A percentile compares a stretch with the other conserved stretches of the same genome.
These are phyloP conservation scores for Epinephelus moara DNA, from an alignment of 2,113 vertebrate species.

Conservation along the genomic window DNA sequence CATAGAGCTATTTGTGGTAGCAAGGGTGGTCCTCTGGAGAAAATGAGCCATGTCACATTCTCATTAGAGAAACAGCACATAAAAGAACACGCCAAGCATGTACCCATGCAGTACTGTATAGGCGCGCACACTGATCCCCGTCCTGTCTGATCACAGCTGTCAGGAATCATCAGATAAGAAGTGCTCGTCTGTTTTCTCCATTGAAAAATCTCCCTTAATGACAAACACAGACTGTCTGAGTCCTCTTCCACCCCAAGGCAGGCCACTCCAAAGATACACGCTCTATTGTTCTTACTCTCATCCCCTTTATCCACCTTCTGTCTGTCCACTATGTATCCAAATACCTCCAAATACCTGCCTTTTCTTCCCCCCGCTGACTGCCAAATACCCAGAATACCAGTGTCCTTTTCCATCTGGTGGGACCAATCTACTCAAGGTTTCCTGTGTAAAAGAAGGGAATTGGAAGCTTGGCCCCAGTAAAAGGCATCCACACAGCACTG, in stretches of 20 bases:
- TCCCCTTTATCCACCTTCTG: conserved; percentile 62
- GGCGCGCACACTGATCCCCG: conserved; percentile 24
- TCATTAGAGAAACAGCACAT: conserved; percentile 17
- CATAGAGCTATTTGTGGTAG: background rate
- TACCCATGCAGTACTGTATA: background rate
- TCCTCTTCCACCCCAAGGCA: conserved; percentile 50
- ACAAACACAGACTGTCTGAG: conserved; percentile 81
- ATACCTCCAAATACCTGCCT: conserved; percentile 73
- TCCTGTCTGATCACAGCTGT: conserved; percentile 48
- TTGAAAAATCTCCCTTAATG: conserved; percentile 72
- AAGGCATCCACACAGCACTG: conserved; percentile 23
- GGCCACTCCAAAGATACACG: conserved; percentile 59
- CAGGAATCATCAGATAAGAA: conserved; percentile 64
- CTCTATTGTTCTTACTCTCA: conserved; percentile 73
- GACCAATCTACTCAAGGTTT: conserved; percentile 58
- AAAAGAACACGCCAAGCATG: background rate
- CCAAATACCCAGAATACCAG: conserved; percentile 81
- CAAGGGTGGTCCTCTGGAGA: conserved; percentile 13
- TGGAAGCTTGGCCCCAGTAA: conserved; percentile 17
- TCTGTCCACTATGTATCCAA: conserved; percentile 56
- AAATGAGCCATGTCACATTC: conserved; percentile 21
- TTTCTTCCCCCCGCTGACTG: conserved; percentile 39
- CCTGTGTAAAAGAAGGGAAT: conserved; percentile 59
- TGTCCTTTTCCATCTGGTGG: conserved; percentile 61
- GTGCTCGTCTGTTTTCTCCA: conserved; percentile 75